Evolutionary conservation across 2,113 vertebrate species (phyloP).

Genomic region (Catharus minimus): DNA sequence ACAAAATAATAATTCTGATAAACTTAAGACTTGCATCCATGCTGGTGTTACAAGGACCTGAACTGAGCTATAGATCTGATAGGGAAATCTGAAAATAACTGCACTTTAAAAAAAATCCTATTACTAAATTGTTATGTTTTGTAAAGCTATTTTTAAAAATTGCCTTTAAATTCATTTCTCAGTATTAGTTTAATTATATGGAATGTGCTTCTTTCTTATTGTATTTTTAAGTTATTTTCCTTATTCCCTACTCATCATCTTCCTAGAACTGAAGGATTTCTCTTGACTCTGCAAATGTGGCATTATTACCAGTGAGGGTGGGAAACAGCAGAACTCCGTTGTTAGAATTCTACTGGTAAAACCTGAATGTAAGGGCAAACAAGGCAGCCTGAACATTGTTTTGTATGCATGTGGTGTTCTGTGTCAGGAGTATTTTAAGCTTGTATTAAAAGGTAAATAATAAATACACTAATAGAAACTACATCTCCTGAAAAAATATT

Average conservation of each 20-base stretch:
- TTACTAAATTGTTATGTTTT: not conserved
- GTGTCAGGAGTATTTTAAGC: not conserved
- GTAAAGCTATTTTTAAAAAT: not conserved
- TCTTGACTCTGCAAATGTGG: not conserved
- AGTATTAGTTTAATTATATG: not conserved
- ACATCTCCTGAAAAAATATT: not conserved
- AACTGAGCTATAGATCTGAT: not conserved
- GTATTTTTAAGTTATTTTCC: not conserved
- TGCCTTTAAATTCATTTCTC: not conserved
- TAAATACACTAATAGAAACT: not conserved
- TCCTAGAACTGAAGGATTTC: not conserved
- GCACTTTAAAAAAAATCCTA: not conserved
- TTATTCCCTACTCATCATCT: not conserved
- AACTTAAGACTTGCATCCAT: not conserved
- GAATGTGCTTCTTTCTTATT: not conserved
- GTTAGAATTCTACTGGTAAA: not conserved
- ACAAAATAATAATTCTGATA: not conserved
- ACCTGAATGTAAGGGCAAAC: not conserved
- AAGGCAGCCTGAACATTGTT: not conserved
- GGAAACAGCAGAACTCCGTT: not conserved
- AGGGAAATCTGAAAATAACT: not conserved
- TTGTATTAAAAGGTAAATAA: not conserved
- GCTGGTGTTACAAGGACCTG: not conserved
- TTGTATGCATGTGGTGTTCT: rapidly evolving
- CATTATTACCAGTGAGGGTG: not conserved